Conservation (phyloP, 2,888 invertebrate species). For the Heliconius aoede region DNA sequence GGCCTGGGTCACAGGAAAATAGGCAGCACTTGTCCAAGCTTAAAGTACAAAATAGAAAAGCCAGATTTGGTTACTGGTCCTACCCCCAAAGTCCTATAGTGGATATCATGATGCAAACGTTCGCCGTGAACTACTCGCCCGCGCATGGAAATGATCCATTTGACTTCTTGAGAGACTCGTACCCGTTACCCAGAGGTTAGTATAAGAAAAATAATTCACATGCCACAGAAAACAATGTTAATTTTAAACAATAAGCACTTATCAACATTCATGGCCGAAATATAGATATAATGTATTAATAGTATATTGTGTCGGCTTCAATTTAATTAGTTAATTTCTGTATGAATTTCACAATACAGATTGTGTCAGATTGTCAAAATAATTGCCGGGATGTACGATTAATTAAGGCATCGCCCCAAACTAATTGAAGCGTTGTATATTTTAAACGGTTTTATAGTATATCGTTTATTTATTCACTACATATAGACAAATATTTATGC, state of each 20-base stretch:
- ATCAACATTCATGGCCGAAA: conserved; percentile 36
- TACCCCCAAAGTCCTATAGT: conserved; percentile 70
- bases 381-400: neutral
- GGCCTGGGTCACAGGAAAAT: conserved; percentile 36
- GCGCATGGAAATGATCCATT: conserved; percentile 67
- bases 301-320: conserved; percentile 41
- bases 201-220: conserved; percentile 23
- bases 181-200: conserved; percentile 76
- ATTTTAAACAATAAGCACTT: conserved; percentile 30
- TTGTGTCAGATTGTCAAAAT: conserved; percentile 18
- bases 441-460: neutral
- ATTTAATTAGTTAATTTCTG: conserved; percentile 27
- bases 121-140: conserved; percentile 62
- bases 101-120: conserved; percentile 71
- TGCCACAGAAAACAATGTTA: conserved; percentile 3
- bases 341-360: conserved; percentile 22
- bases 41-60: conserved; percentile 44
- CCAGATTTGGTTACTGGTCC: conserved; percentile 62
- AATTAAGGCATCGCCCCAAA: conserved; percentile 16
- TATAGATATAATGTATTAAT: conserved; percentile 36
- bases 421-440: conserved; percentile 9
- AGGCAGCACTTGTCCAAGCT: conserved; percentile 39
- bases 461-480: neutral
- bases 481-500: neutral
- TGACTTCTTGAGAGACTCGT: conserved; percentile 72